Conservation (phyloP, 2,888 invertebrate species). For the Drosophila prostipennis region DNA sequence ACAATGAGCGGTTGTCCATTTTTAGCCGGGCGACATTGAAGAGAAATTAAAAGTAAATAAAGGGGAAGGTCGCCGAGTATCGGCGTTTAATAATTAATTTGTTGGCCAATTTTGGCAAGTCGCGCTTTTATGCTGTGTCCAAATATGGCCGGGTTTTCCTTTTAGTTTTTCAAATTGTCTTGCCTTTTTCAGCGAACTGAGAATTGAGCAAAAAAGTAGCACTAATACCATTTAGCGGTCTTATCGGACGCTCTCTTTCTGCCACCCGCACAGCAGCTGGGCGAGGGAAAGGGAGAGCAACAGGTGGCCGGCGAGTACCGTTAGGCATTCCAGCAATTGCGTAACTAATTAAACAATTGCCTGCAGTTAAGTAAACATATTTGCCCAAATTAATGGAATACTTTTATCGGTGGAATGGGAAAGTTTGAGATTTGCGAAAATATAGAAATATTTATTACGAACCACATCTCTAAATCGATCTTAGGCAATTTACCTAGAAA, state of each 20-base stretch:
- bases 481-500: slow-evolving; percentile 14
- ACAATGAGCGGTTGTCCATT: slow-evolving; percentile 61
- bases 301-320: slow-evolving; percentile 67
- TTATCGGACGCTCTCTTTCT: slow-evolving; percentile 23
- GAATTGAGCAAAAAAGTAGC: slow-evolving; percentile 7
- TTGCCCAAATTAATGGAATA: slow-evolving; percentile 59
- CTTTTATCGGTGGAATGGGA: slow-evolving; percentile 20
- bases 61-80: slow-evolving; percentile 34
- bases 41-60: slow-evolving; percentile 82
- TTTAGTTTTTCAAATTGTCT: slow-evolving; percentile 38
- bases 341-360: slow-evolving; percentile 78
- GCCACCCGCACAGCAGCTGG: slow-evolving; percentile 22
- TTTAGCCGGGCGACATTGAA: slow-evolving; percentile 79
- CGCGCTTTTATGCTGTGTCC: slow-evolving; percentile 47
- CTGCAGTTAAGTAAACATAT: slow-evolving; percentile 64
- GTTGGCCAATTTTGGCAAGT: slow-evolving; percentile 56
- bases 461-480: not conserved
- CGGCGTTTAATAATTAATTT: slow-evolving; percentile 62
- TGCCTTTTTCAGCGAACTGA: slow-evolving; percentile 37
- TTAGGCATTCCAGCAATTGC: slow-evolving; percentile 62
- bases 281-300: slow-evolving; percentile 39
- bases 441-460: not conserved
- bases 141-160: slow-evolving; percentile 45
- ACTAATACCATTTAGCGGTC: slow-evolving; percentile 24
- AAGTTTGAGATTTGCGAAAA: not conserved